phyloP scores from a whole-genome alignment of 92 coral and sea anemone genomes.

The Pocillopora meandrina region DNA sequence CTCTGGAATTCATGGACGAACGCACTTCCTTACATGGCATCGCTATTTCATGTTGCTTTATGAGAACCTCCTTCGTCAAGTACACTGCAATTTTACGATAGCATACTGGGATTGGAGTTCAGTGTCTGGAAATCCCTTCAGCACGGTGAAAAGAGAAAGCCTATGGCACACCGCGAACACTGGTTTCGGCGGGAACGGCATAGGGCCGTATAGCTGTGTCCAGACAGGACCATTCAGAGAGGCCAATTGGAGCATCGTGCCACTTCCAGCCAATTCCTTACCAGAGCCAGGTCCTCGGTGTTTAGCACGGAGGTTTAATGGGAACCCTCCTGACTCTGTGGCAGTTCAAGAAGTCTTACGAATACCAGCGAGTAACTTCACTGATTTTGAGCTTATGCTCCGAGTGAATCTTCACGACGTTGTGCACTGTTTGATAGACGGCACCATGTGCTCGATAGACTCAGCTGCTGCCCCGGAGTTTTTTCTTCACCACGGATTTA shows the following conservation, averaged over 20 bases:
- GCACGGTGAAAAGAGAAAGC: constrained; percentile 36
- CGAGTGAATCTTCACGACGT: constrained; percentile 73
- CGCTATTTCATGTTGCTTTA: constrained; percentile 82
- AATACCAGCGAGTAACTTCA: constrained; percentile 34
- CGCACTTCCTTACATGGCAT: constrained; percentile 88
- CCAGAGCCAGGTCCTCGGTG: constrained; percentile 66
- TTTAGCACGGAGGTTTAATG: constrained; percentile 67
- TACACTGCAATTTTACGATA: constrained; percentile 77
- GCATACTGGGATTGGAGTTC: constrained; percentile 92
- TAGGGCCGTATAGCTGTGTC: constrained; percentile 57
- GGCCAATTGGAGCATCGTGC: constrained; percentile 59
- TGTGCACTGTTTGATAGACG: constrained; percentile 80
- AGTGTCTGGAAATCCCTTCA: constrained; percentile 59
- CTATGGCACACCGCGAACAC: constrained; percentile 73
- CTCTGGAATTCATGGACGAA: constrained; percentile 67
- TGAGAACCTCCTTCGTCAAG: constrained; percentile 79
- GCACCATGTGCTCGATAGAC: constrained; percentile 81
- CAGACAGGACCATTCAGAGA: constrained; percentile 86
- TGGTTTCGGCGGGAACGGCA: constrained; percentile 91
- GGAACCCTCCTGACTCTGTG: constrained; percentile 71
- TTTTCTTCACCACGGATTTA: constrained; percentile 86
- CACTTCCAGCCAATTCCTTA: constrained; percentile 39
- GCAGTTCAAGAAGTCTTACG: constrained; percentile 58
- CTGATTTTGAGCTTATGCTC: constrained; percentile 66
- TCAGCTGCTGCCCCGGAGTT: constrained; percentile 95